Evolutionary conservation across 1,140 invertebrate species (phyloP), one percentile per base, ranked within the genome.

Genomic region (Lutraria rhynchaena): DNA sequence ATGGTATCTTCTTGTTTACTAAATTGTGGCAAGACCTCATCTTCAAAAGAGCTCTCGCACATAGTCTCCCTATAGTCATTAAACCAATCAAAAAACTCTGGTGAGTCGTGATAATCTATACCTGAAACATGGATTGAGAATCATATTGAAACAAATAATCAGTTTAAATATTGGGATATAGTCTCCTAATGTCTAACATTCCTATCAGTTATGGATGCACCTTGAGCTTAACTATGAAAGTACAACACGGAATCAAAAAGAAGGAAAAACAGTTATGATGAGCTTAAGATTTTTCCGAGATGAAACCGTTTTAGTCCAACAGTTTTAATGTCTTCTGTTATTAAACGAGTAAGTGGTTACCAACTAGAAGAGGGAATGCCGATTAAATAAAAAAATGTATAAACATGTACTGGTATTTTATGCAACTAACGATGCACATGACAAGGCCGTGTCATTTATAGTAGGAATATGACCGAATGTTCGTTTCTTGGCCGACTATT

Each of bases 21-120:
- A 3, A 46, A 27, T 33, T 35, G 37, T 31, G 73, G 73, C 33
- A 75, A 22, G 33, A 61, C 31, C 29, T 75, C 73, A 0, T 31
- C 49, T 24, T 46, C 46, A 15, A 75, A 19, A 5, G 73, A 31
- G 17, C 29, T 27, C 0, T 75, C 73, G 22, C 29, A 24, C 58
- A 63, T 75, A 1, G 15, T 3, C 0, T 9, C 37, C 22, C 73
- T 11, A 31, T 75, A 75, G n/a, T 44, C 58, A 24, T 61, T 19
- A 22, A 75, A 75, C 73, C 73, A 75, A 29, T 75, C 37, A 60
- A 75, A 74, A 51, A 51, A 74, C 22, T 33, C 70, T 2, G 33
- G 2, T 4, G 22, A 7, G 31, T 74, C 70, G 11, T 37, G 51
- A 53, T 75, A 75, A 61, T 37, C 46, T 55, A 75, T 58, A 3